These are phyloP conservation scores for Ypsolopha scabrella DNA, from an alignment of 2,888 invertebrate species.

Conservation along the genomic window DNA sequence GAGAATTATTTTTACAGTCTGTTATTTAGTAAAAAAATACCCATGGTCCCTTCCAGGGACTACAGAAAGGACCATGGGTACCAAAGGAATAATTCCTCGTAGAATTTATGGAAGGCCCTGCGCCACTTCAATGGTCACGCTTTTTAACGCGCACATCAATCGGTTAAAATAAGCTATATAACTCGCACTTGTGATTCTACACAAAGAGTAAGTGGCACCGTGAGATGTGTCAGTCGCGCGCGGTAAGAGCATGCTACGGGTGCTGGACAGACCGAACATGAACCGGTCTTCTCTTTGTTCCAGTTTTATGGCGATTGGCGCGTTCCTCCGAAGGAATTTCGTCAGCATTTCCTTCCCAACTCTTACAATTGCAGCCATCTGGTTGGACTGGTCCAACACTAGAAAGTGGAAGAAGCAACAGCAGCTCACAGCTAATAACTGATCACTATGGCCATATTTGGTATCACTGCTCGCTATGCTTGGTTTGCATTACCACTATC, in stretches of 20 bases:
- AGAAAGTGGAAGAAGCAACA: conserved; percentile 74
- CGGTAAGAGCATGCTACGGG: too few species aligned
- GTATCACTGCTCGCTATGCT: conserved; percentile 63
- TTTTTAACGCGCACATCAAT: too few species aligned
- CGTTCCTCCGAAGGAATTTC: conserved; percentile 72
- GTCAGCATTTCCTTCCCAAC: conserved; percentile 77
- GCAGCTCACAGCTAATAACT: conserved; percentile 16
- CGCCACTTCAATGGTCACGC: too few species aligned
- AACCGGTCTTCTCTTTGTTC: conserved; percentile 7
- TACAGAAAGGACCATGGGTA: too few species aligned
- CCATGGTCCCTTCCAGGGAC: too few species aligned
- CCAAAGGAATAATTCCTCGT: too few species aligned
- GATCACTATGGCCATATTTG: conserved; percentile 62
- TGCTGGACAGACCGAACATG: background rate
- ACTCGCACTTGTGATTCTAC: too few species aligned
- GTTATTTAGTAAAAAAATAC: too few species aligned
- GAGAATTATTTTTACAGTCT: too few species aligned
- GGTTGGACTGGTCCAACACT: conserved; percentile 79
- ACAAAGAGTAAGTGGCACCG: background rate
- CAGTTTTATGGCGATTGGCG: conserved; percentile 66
- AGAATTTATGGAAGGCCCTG: too few species aligned
- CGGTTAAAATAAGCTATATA: too few species aligned
- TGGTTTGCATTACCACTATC: conserved; percentile 64
- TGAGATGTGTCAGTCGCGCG: too few species aligned
- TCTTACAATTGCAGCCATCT: conserved; percentile 70